Evolutionary conservation across 1,140 invertebrate genomes (phyloP).

Genomic region (Phortica variegata): DNA sequence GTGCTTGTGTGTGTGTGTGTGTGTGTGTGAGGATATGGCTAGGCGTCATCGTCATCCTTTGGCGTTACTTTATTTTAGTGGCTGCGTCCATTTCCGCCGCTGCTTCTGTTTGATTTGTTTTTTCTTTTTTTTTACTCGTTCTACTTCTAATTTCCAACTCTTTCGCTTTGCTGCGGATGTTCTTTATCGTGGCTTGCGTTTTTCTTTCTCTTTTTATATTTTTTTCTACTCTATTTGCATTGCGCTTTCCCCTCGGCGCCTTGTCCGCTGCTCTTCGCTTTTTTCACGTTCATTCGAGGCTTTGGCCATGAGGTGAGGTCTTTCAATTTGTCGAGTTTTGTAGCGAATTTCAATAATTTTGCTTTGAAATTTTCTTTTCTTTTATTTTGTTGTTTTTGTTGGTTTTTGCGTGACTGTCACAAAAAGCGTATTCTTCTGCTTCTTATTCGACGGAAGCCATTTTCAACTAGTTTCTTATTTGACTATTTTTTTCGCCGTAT

Average conservation of each 20-base stretch:
- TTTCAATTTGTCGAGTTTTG: not conserved
- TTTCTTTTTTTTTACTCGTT: slow-evolving; percentile 14
- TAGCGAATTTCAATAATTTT: not conserved
- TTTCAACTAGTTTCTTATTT: slow-evolving; percentile 15
- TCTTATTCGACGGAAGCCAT: slow-evolving; percentile 7
- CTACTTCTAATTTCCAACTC: slow-evolving; percentile 27
- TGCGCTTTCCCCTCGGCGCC: too few species aligned
- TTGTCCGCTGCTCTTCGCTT: too few species aligned
- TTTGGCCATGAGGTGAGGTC: not conserved
- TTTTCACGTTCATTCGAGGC: slow-evolving; percentile 36
- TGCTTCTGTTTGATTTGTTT: slow-evolving; percentile 35
- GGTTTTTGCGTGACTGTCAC: slow-evolving; percentile 24
- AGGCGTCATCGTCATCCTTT: too few species aligned
- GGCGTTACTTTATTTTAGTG: slow-evolving; percentile 20
- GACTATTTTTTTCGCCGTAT: slow-evolving; percentile 15
- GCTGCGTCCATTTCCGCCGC: slow-evolving; percentile 49
- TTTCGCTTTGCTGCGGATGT: slow-evolving; percentile 48
- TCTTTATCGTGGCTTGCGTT: slow-evolving; percentile 46
- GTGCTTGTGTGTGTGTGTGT: too few species aligned
- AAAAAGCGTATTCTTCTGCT: slow-evolving; percentile 7
- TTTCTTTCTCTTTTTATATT: not conserved
- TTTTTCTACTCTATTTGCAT: slow-evolving; percentile 7
- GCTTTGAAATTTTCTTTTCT: slow-evolving; percentile 47
- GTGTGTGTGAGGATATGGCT: too few species aligned
- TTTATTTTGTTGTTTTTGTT: slow-evolving; percentile 8